Percentiles rank a stretch among this genome's conserved stretches.
Evolutionary conservation across 37 sponge, comb jelly and placozoan genomes (phyloP).

Genomic region (Ephydatia muelleri): DNA sequence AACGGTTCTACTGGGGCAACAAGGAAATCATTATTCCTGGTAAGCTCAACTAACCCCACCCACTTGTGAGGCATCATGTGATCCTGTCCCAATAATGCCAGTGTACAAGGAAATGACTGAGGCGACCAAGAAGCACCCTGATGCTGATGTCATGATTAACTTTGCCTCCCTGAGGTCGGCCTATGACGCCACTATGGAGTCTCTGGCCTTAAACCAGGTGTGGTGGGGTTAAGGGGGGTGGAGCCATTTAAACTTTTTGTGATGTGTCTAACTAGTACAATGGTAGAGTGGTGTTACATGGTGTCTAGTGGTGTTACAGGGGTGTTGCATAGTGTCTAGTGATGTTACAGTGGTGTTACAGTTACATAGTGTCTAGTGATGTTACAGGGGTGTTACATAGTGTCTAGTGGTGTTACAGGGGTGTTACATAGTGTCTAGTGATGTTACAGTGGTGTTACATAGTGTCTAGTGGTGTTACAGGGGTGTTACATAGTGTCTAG

Average conservation of each 20-base stretch:
- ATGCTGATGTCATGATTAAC: conserved; percentile 84
- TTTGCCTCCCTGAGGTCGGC: conserved; percentile 98
- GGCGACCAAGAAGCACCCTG: conserved; percentile 82
- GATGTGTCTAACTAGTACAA: no score
- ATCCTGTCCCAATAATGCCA: conserved; percentile 1
- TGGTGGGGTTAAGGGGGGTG: not conserved
- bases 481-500: not conserved
- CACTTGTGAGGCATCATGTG: no score
- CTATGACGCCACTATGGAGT: conserved; percentile 86
- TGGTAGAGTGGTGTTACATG: no score
- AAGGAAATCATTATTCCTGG: conserved; percentile 94
- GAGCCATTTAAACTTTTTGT: no score
- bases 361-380: no score
- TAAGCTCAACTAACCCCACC: conserved; percentile 8
- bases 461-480: not conserved
- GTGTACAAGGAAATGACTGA: conserved; percentile 94
- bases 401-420: not conserved
- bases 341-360: no score
- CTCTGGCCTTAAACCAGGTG: conserved; percentile 71
- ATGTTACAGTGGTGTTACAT: no score
- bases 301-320: not conserved
- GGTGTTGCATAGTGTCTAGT: no score
- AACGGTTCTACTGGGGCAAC: conserved; percentile 95
- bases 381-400: not conserved
- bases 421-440: no score